A percentile compares a stretch with the other conserved stretches of the same genome.
Conservation (phyloP, 2,797 vertebrate species). For the Typhlichthys eigenmanni region DNA sequence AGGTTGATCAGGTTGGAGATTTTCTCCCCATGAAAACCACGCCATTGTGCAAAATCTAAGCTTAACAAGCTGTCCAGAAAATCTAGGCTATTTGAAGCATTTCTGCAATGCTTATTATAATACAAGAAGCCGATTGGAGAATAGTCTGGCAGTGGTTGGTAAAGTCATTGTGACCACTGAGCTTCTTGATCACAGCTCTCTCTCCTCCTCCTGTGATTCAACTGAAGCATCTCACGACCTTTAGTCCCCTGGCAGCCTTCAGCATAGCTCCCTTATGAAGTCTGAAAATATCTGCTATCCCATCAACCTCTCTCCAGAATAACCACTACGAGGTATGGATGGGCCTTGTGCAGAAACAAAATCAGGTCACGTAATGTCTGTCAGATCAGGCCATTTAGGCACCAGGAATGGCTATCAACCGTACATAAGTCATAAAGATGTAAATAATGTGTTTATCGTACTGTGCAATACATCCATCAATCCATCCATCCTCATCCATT, state of each 20-base stretch:
- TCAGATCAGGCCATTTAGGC: slow-evolving; percentile 35
- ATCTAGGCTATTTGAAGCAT: slow-evolving; percentile 10
- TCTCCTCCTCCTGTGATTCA: slow-evolving; percentile 25
- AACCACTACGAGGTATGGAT: slow-evolving; percentile 31
- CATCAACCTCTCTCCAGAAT: slow-evolving; percentile 52
- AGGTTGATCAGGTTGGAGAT: background rate
- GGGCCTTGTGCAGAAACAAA: slow-evolving; percentile 46
- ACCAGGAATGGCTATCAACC: slow-evolving; percentile 34
- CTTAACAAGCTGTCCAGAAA: slow-evolving; percentile 26
- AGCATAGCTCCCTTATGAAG: slow-evolving; percentile 59
- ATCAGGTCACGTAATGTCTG: slow-evolving; percentile 49
- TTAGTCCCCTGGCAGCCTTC: slow-evolving; percentile 43
- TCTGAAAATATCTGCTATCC: slow-evolving; percentile 61
- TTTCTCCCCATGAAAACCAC: slow-evolving; percentile 14
- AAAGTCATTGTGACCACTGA: slow-evolving; percentile 29
- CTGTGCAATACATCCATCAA: slow-evolving; percentile 1
- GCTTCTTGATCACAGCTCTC: slow-evolving; percentile 19
- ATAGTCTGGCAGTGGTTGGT: slow-evolving; percentile 16
- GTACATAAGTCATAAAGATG: background rate
- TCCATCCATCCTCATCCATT: no score
- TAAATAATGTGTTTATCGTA: slow-evolving; percentile 1
- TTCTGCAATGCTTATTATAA: slow-evolving; percentile 23
- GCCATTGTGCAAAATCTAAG: slow-evolving; percentile 6
- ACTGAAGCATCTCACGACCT: slow-evolving; percentile 41
- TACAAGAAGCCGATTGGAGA: slow-evolving; percentile 12